These are phyloP conservation scores for Branchipolynoe longqiensis DNA, from an alignment of 2,888 invertebrate species.

Conservation along the genomic window DNA sequence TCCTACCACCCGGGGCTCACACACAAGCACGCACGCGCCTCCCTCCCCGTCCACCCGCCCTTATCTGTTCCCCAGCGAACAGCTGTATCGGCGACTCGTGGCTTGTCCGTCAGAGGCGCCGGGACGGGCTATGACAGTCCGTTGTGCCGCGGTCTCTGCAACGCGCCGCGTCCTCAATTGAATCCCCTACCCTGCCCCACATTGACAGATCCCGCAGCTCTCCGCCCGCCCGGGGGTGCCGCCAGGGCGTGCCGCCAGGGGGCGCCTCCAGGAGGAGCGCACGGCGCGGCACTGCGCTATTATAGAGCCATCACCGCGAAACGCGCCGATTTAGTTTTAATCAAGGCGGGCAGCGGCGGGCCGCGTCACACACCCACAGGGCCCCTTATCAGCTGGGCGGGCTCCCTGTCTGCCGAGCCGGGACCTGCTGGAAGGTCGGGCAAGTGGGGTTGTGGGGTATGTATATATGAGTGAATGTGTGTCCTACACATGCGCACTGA, in stretches of 20 bases:
- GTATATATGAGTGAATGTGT: not conserved
- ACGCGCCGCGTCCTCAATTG: no score
- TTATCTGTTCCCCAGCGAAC: slow-evolving; percentile 40
- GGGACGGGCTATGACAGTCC: slow-evolving; percentile 19
- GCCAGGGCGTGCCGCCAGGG: no score
- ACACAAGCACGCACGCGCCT: no score
- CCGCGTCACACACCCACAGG: slow-evolving; percentile 3
- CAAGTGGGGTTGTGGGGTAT: not conserved
- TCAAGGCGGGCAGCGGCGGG: slow-evolving; percentile 7
- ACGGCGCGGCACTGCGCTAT: no score
- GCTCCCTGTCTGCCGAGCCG: not conserved
- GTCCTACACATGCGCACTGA: not conserved
- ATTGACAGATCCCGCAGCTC: no score
- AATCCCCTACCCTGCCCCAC: no score
- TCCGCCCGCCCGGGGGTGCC: no score
- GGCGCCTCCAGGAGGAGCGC: no score
- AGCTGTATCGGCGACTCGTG: slow-evolving; percentile 28
- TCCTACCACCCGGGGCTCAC: no score
- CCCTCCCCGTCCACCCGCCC: not conserved
- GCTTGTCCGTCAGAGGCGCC: no score
- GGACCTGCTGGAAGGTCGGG: not conserved
- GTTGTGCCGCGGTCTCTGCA: slow-evolving; percentile 5
- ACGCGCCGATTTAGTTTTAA: slow-evolving; percentile 36
- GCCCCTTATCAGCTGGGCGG: slow-evolving; percentile 8
- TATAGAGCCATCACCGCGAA: slow-evolving; percentile 34